Conservation (phyloP, 2,113 vertebrate genomes). For the Tinamus guttatus region DNA sequence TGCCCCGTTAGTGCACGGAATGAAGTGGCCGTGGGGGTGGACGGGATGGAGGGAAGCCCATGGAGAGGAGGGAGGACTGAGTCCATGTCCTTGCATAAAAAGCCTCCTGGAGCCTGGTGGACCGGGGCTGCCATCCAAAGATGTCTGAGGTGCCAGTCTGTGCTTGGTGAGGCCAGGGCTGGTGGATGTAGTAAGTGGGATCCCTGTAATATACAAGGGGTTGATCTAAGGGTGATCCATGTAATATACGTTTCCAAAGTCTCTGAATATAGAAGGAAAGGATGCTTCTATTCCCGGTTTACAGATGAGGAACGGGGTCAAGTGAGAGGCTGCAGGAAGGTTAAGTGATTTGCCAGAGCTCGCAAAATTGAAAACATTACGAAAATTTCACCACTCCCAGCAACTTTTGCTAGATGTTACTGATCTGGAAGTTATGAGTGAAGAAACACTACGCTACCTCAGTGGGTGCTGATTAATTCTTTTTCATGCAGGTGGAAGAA, state of each 20-base stretch:
- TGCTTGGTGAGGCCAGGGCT: neutral
- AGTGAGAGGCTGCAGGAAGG: neutral
- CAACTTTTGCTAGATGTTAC: neutral
- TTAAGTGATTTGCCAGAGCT: neutral
- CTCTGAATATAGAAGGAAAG: neutral
- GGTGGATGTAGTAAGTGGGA: too few relatives aligned
- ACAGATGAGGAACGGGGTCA: neutral
- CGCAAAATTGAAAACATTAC: neutral
- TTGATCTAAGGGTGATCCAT: neutral
- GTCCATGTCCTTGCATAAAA: conserved; percentile 51
- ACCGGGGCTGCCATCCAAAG: neutral
- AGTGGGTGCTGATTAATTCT: neutral
- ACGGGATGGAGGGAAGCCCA: neutral
- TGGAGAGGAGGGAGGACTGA: neutral
- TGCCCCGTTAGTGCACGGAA: conserved; percentile 65
- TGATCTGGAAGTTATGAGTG: neutral
- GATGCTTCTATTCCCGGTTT: neutral
- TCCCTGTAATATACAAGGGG: neutral
- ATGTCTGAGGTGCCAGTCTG: too few relatives aligned
- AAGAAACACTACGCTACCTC: neutral
- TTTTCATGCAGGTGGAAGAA: neutral
- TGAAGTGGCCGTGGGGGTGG: conserved; percentile 61
- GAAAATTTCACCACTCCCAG: neutral
- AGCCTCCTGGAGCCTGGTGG: conserved; percentile 55
- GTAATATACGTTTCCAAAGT: neutral